Percentiles rank a stretch among this genome's conserved stretches.
These are phyloP conservation scores for Pipa parva DNA, from an alignment of 2,113 vertebrate species.

Conservation along the genomic window DNA sequence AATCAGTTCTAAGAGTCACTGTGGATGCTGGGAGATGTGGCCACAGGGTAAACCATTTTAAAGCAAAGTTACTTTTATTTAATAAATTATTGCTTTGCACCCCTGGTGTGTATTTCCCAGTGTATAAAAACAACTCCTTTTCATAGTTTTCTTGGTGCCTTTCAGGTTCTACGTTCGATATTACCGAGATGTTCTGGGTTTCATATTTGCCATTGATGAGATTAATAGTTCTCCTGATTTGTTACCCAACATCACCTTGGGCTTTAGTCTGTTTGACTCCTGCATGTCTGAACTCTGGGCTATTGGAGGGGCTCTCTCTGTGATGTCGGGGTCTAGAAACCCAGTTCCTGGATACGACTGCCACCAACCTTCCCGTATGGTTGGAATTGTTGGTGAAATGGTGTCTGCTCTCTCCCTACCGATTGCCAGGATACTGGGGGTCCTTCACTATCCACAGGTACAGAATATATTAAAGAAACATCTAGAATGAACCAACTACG, in stretches of 20 bases:
- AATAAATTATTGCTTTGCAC: too few species aligned
- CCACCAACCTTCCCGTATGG: not conserved
- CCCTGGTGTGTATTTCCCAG: too few species aligned
- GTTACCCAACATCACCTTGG: conserved; percentile 14
- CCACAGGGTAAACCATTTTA: too few species aligned
- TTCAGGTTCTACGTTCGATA: conserved; percentile 16
- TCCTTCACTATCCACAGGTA: conserved; percentile 19
- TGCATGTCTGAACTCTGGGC: conserved; percentile 22
- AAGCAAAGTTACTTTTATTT: too few species aligned
- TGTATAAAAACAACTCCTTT: too few species aligned
- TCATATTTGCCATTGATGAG: conserved; percentile 14
- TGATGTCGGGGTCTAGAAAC: not conserved
- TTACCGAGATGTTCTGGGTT: conserved; percentile 21
- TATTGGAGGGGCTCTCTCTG: conserved; percentile 4
- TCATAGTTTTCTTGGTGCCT: not conserved
- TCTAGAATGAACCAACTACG: too few species aligned
- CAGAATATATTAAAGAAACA: too few species aligned
- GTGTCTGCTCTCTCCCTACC: conserved; percentile 16
- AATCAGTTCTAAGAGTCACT: too few species aligned
- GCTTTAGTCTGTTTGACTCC: conserved; percentile 14
- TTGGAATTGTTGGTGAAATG: conserved; percentile 16
- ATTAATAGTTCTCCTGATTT: conserved; percentile 17
- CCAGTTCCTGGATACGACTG: conserved; percentile 11
- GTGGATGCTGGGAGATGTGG: too few species aligned
- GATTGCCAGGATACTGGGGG: conserved; percentile 6